phyloP scores from a whole-genome alignment of 1,140 invertebrate genomes.

The Formica exsecta region DNA sequence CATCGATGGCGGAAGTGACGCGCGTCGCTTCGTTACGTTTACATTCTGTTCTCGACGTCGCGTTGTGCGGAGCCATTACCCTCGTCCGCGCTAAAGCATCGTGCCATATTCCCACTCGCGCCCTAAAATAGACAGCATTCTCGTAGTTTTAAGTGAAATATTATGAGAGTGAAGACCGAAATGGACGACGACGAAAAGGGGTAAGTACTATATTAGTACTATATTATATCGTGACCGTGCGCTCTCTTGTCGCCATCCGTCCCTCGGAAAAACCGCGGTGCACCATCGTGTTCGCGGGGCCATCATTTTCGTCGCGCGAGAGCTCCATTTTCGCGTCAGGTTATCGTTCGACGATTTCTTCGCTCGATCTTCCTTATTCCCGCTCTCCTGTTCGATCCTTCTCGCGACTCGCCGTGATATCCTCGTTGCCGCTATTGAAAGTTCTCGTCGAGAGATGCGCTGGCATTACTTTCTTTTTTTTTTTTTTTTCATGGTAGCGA shows the following conservation, averaged over 20 bases:
- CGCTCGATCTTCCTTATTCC: no score
- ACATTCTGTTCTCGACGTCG: constrained; percentile 83
- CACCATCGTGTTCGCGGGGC: constrained; percentile 31
- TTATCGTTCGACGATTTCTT: not conserved
- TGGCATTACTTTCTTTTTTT: not conserved
- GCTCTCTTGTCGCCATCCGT: not conserved
- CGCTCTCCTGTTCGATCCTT: not conserved
- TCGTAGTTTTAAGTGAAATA: constrained; percentile 86
- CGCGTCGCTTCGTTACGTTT: constrained; percentile 83
- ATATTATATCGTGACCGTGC: not conserved
- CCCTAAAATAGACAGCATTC: constrained; percentile 81
- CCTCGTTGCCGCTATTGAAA: not conserved
- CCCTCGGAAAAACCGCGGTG: not conserved
- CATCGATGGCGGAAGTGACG: constrained; percentile 82
- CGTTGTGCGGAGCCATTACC: constrained; percentile 85
- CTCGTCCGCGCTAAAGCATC: constrained; percentile 84
- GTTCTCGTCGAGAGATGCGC: no score
- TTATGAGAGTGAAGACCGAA: constrained; percentile 88
- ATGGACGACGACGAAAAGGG: constrained; percentile 88
- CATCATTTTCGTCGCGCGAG: constrained; percentile 71
- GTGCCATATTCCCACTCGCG: constrained; percentile 86
- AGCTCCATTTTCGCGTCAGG: constrained; percentile 64
- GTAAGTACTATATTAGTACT: constrained; percentile 80
- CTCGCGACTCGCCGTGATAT: no score
- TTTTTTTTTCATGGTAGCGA: not conserved